These are phyloP conservation scores for Chaetodon auriga DNA, from an alignment of 2,113 vertebrate genomes.

Conservation along the genomic window DNA sequence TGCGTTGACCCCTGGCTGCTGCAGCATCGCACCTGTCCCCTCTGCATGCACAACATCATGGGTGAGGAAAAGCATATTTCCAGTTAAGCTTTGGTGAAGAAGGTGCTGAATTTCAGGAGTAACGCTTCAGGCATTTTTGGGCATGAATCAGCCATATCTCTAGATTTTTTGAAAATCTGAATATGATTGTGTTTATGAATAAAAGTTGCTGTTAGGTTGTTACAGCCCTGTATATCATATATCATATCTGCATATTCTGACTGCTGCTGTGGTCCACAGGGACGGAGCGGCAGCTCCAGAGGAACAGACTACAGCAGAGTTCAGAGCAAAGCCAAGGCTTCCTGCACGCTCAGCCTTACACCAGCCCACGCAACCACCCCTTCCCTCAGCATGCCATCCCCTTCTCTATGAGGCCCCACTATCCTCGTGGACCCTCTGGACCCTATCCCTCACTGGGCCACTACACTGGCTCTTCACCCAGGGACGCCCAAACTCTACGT, in stretches of 20 bases:
- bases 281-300: conserved; percentile 81
- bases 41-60: conserved; percentile 99
- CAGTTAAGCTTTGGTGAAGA: conserved; percentile 1
- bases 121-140: neutral
- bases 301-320: conserved; percentile 75
- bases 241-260: conserved; percentile 16
- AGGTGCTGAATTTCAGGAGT: neutral
- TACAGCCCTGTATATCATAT: neutral
- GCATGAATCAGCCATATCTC: neutral
- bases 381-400: conserved; percentile 84
- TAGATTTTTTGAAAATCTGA: neutral
- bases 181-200: neutral
- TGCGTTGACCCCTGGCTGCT: conserved; percentile 98
- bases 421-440: conserved; percentile 81
- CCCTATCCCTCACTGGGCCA: conserved; percentile 84
- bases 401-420: conserved; percentile 84
- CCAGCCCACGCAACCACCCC: conserved; percentile 87
- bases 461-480: conserved; percentile 86
- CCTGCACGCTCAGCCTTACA: conserved; percentile 89
- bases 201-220: neutral
- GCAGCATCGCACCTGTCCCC: conserved; percentile 94
- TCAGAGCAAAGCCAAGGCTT: conserved; percentile 88
- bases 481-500: conserved; percentile 84
- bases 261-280: conserved; percentile 59
- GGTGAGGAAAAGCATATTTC: conserved; percentile 83